phyloP scores from a whole-genome alignment of 2,888 invertebrate species.

The Stenichneumon culpator region DNA sequence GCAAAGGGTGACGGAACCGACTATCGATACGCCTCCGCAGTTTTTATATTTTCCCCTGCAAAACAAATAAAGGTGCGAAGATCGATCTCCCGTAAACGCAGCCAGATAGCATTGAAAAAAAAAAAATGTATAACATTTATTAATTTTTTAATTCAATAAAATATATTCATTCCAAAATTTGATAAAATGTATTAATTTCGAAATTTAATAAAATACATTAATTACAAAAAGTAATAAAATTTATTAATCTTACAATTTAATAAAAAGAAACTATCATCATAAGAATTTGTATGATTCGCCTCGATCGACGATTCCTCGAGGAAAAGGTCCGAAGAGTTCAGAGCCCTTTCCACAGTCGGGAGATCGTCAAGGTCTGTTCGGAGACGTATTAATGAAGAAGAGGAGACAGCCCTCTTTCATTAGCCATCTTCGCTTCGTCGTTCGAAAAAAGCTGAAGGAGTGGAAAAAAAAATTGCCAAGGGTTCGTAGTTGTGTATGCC shows the following conservation, averaged over 20 bases:
- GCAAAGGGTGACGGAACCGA: constrained; percentile 6
- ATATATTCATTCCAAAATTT: background rate
- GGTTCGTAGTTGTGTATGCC: background rate
- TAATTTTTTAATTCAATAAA: too few species aligned
- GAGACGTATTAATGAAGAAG: constrained; percentile 36
- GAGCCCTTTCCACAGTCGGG: background rate
- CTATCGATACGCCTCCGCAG: background rate
- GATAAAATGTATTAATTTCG: background rate
- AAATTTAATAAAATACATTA: background rate
- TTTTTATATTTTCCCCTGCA: background rate
- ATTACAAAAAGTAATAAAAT: background rate
- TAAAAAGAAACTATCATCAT: background rate
- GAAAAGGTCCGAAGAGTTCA: background rate
- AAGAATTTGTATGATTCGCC: background rate
- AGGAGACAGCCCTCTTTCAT: constrained; percentile 6
- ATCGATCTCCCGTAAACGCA: background rate
- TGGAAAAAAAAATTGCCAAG: constrained; percentile 44
- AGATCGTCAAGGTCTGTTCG: constrained; percentile 23
- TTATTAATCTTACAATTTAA: too few species aligned
- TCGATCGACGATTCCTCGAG: background rate
- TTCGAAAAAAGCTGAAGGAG: background rate
- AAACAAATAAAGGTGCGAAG: background rate
- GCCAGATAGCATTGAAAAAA: background rate
- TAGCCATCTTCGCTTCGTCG: constrained; percentile 7
- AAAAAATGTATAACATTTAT: background rate